Base-by-base conservation (phyloP, 30 jellyfish, hydroid and myxozoan species). In the Rhopilema esculentum region DNA sequence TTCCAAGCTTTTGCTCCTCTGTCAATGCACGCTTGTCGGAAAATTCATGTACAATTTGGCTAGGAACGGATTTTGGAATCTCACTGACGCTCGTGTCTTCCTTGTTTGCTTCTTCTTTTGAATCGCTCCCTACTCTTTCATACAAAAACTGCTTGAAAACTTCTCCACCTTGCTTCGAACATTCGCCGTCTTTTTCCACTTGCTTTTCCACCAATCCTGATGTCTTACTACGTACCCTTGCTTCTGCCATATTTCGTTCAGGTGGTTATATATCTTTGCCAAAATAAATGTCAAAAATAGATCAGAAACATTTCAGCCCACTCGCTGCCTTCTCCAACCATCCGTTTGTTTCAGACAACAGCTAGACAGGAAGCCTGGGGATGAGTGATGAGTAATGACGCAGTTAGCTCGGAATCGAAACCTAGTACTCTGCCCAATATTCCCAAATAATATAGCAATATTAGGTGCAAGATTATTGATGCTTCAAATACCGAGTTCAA, bases 31-130 rank as follows among this genome's bases (percentile, higher is more conserved):
- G 72, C 8, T 66, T 85, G 21, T 79, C 75, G 1, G 85, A 31
- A 17, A 84, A 31, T n/a, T 26, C 64, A 8, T 69, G 64, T 0
- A 53, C 40, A 48, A 93, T 30, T 18, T 77, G 91, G 50, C 48
- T 48, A 1, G 82, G 23, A 57, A 87, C 82, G 29, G 87, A 57
- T 33, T 23, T 69, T 28, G 97, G 91, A 15, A 86, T 62, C 18
- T 66, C 82, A 0, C 93, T 97, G 57, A 93, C 97, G 71, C 72
- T 61, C 73, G 89, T 73, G 18, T 82, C 74, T 6, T 97, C 99
- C 33, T 85, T 94, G 30, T 40, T 20, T 23, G 97, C 92, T 69
- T 89, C 97, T 64, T 90, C 77, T 25, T 89, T 95, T 22, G 89
- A 69, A 33, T 76, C 86, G 74, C 99, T 94, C 6, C 88, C 72